A percentile compares a stretch with the other conserved stretches of the same genome.
Conservation (phyloP, 2,888 invertebrate species). For the Coenonympha arcania region DNA sequence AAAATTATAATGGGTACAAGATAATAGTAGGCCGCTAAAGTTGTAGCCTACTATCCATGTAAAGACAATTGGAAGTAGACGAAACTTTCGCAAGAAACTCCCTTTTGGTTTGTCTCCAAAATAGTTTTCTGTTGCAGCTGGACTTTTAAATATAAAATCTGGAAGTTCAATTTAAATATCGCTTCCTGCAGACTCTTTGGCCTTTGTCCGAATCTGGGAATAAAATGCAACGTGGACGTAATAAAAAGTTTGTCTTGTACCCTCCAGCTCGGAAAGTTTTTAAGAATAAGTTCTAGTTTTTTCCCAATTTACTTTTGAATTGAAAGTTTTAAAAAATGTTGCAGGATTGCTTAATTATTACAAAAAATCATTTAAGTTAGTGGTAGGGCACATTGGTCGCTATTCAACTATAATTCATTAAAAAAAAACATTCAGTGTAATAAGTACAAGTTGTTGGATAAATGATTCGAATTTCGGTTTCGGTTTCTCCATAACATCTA, state of each 20-base stretch:
- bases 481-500: no score
- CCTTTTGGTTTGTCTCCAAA: constrained; percentile 23
- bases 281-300: background rate
- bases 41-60: background rate
- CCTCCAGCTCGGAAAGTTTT: background rate
- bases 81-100: background rate
- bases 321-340: no score
- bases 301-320: no score
- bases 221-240: constrained; percentile 9
- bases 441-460: no score
- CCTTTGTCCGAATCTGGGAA: constrained; percentile 5
- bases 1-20: background rate
- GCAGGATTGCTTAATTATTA: no score
- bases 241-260: constrained; percentile 1
- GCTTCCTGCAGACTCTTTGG: constrained; percentile 5
- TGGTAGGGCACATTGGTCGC: no score
- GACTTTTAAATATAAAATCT: constrained; percentile 20
- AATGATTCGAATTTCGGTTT: no score
- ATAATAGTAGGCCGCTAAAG: constrained; percentile 1
- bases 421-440: no score
- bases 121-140: constrained; percentile 21
- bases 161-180: constrained; percentile 22
- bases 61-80: constrained; percentile 7
- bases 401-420: no score
- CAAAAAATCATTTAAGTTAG: no score